phyloP scores from a whole-genome alignment of 2,113 vertebrate genomes.

The Tragelaphus buxtoni region DNA sequence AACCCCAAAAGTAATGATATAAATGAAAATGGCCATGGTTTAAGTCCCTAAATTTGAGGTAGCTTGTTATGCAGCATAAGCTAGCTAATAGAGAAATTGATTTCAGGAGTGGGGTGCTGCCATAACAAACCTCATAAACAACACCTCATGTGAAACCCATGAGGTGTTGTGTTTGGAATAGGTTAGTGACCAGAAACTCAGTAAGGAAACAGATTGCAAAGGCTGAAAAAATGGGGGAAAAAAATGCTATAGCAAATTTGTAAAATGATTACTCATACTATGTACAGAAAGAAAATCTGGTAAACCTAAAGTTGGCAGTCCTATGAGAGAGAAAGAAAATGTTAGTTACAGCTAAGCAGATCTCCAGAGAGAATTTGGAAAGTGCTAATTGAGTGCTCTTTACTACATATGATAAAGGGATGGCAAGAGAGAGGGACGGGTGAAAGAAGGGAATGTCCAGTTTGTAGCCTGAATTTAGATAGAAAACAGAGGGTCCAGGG shows the following conservation, averaged over 20 bases:
- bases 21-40: neutral
- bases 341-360: neutral
- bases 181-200: neutral
- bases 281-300: neutral
- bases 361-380: neutral
- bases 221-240: neutral
- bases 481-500: neutral
- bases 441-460: neutral
- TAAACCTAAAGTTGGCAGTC: neutral
- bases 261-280: neutral
- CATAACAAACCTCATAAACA: neutral
- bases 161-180: neutral
- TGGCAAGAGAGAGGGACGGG: neutral
- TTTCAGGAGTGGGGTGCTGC: neutral
- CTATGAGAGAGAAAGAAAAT: neutral
- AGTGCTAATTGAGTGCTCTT: neutral
- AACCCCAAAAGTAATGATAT: neutral
- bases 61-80: neutral
- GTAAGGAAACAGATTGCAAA: neutral
- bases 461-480: constrained; percentile 3
- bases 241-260: neutral
- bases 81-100: neutral
- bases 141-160: too few relatives aligned
- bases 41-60: neutral
- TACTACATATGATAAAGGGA: neutral